Evolutionary conservation across 2,113 vertebrate genomes (phyloP).

Genomic region (Triplophysa siluroides): DNA sequence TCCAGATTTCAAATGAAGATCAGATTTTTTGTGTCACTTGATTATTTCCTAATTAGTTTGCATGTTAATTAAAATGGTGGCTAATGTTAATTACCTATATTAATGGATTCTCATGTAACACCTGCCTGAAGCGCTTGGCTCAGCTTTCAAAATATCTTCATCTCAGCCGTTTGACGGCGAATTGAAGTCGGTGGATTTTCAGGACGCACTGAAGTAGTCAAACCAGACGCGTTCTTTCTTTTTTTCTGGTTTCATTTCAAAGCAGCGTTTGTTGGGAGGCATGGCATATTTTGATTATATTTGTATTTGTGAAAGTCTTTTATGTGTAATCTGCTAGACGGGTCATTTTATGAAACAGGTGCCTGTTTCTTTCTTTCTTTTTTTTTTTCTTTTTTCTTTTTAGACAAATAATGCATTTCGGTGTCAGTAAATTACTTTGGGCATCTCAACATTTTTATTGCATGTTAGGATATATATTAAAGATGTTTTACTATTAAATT

Average conservation of each 20-base stretch:
- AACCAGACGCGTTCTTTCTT: constrained; percentile 34
- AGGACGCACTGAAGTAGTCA: constrained; percentile 52
- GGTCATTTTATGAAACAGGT: neutral
- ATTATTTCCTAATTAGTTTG: constrained; percentile 97
- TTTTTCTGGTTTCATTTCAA: constrained; percentile 44
- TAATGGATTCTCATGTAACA: constrained; percentile 95
- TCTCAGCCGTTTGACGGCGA: constrained; percentile 75
- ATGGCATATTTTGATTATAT: constrained; percentile 9
- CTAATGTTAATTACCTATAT: constrained; percentile 98
- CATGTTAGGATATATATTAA: neutral
- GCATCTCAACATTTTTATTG: neutral
- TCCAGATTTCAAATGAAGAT: constrained; percentile 79
- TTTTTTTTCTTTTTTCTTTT: neutral
- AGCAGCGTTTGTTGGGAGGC: constrained; percentile 23
- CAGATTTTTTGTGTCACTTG: constrained; percentile 89
- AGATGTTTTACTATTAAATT: neutral
- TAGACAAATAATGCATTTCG: neutral
- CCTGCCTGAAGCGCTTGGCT: constrained; percentile 93
- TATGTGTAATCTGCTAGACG: neutral
- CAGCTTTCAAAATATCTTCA: constrained; percentile 95
- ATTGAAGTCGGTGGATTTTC: constrained; percentile 54
- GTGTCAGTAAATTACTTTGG: neutral
- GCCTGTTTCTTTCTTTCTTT: neutral
- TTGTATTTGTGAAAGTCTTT: neutral
- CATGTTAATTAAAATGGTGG: constrained; percentile 97